Base-by-base conservation (phyloP, 2,113 vertebrate species). In the Panthera tigris region DNA sequence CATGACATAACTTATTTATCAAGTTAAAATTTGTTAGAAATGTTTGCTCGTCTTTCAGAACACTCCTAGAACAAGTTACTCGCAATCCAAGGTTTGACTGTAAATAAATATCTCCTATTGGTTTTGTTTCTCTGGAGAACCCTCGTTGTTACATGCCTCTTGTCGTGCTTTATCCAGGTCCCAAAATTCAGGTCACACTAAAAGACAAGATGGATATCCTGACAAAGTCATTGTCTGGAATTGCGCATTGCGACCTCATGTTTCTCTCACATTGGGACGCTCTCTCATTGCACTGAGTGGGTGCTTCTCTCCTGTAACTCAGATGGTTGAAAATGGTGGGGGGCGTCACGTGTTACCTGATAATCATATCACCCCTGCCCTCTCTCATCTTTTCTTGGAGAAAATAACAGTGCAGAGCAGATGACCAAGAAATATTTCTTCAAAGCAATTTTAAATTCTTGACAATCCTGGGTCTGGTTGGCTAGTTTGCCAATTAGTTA, bases 381-480 rank as follows among this genome's bases (percentile, higher is more conserved):
- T 45, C 18, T 65, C 45, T 5, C 21, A 63, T 50, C 36, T 61
- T 55, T 85, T 14, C 57, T 76, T 92, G 39, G 48, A 80, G 48
- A 87, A 92, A 82, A 41, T 71, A 57, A 71, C 90, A 76, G 19
- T 73, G 31, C 10, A 55, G 2, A 91, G 27, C 31, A 89, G 31
- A 81, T 81, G 39, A 63, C 33, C 85, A 31, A 74, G 8, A 90
- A 63, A 63, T 71, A 89, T 41, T 63, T 93, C 52, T 89, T 96
- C n/a, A 80, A 82, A 76, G 19, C 68, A 81, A 31, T 78, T 88
- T 83, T 41, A 79, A 85, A 68, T 74, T 94, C 63, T 95, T 91
- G 25, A 50, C 10, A 23, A 91, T 52, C 45, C 36, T 93, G 50
- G 21, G 13, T 91, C 45, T 36, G 9, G 69, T 65, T 50, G n/a